These are phyloP conservation scores for Diadophis punctatus DNA, from an alignment of 2,113 vertebrate genomes.

Conservation along the genomic window DNA sequence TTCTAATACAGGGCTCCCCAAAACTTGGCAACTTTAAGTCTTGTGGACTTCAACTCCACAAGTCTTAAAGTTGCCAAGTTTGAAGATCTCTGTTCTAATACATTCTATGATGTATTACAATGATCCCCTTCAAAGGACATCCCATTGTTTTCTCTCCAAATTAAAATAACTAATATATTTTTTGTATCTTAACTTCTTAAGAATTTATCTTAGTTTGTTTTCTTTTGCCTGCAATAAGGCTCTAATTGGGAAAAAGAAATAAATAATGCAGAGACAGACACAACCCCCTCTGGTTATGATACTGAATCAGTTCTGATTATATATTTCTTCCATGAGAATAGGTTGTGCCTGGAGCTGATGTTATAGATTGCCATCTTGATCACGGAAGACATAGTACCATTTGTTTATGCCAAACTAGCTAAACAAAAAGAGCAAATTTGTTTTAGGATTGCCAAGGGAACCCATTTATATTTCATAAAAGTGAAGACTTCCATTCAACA, in stretches of 20 bases:
- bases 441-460: slow-evolving; percentile 24
- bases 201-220: not conserved
- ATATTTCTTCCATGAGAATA: not conserved
- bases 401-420: slow-evolving; percentile 19
- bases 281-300: not conserved
- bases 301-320: not conserved
- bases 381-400: not conserved
- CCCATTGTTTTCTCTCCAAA: not conserved
- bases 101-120: not conserved
- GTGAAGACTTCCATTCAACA: not conserved
- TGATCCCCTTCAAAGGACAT: not conserved
- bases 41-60: no score
- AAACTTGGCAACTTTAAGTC: no score
- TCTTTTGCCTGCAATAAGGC: not conserved
- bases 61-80: no score
- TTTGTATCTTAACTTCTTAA: not conserved
- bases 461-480: slow-evolving; percentile 18
- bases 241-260: not conserved
- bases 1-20: not conserved
- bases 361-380: slow-evolving; percentile 24
- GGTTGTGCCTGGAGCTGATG: not conserved
- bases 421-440: slow-evolving; percentile 24
- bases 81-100: not conserved
- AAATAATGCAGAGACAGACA: not conserved
- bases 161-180: not conserved